Evolutionary conservation across 1,140 invertebrate species (phyloP).

Genomic region (Drosophila subpulchrella): DNA sequence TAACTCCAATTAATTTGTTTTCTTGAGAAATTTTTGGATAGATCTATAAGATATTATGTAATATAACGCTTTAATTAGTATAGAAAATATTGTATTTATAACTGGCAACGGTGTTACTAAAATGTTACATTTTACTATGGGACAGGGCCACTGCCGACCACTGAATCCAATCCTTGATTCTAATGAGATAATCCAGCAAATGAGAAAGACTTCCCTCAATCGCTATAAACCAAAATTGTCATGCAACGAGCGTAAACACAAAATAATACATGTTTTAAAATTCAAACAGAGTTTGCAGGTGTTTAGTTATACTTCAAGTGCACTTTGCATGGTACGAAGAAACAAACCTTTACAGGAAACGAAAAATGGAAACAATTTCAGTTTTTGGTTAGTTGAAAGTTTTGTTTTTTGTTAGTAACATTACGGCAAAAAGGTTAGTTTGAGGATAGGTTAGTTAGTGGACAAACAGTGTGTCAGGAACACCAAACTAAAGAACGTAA

Average conservation of each 20-base stretch:
- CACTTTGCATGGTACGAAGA: conserved; percentile 47
- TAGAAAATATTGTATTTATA: too few species aligned
- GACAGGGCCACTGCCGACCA: too few species aligned
- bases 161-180: neutral
- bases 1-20: too few species aligned
- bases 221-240: conserved; percentile 44
- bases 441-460: conserved; percentile 20
- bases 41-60: too few species aligned
- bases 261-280: conserved; percentile 22
- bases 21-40: too few species aligned
- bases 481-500: conserved; percentile 74
- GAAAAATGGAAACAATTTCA: conserved; percentile 25
- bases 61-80: too few species aligned
- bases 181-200: neutral
- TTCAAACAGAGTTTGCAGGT: conserved; percentile 18
- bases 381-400: conserved; percentile 44
- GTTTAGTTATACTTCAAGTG: conserved; percentile 46
- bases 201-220: neutral
- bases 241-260: conserved; percentile 46
- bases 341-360: conserved; percentile 61
- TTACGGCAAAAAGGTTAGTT: conserved; percentile 61
- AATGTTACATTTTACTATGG: too few species aligned
- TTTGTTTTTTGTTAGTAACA: conserved; percentile 45
- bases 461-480: conserved; percentile 28
- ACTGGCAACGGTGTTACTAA: too few species aligned